phyloP scores from a whole-genome alignment of 2,113 vertebrate species.

The Cricetomys ansorgei region DNA sequence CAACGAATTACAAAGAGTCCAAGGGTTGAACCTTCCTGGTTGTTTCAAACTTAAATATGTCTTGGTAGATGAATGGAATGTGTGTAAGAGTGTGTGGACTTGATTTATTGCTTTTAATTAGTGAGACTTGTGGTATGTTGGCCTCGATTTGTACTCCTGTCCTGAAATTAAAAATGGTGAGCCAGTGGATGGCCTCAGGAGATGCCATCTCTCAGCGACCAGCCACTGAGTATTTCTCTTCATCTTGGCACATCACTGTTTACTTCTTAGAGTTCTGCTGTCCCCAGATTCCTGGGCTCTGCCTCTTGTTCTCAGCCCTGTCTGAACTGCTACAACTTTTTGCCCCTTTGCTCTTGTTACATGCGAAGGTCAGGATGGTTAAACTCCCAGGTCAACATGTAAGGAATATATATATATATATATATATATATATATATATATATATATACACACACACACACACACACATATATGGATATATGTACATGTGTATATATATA shows the following conservation, averaged over 20 bases:
- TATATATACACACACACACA: no score
- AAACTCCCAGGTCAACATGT: background rate
- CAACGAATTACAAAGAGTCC: background rate
- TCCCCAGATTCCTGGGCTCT: background rate
- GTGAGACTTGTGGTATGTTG: background rate
- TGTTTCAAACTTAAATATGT: background rate
- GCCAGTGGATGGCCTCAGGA: background rate
- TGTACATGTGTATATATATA: no score
- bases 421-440: no score
- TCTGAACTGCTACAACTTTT: background rate
- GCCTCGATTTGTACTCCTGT: background rate
- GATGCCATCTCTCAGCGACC: background rate
- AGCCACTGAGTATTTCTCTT: background rate
- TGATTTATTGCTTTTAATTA: background rate
- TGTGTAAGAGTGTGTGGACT: background rate
- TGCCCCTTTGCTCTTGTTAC: background rate
- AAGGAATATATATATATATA: no score
- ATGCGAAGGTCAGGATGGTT: background rate
- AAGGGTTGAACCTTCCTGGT: background rate
- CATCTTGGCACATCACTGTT: background rate
- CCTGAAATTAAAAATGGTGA: background rate
- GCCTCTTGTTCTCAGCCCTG: background rate
- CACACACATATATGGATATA: no score
- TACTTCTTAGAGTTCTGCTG: background rate
- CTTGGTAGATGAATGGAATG: background rate